Base-by-base conservation (phyloP, 2,888 invertebrate genomes). In the Tinea semifulvella region DNA sequence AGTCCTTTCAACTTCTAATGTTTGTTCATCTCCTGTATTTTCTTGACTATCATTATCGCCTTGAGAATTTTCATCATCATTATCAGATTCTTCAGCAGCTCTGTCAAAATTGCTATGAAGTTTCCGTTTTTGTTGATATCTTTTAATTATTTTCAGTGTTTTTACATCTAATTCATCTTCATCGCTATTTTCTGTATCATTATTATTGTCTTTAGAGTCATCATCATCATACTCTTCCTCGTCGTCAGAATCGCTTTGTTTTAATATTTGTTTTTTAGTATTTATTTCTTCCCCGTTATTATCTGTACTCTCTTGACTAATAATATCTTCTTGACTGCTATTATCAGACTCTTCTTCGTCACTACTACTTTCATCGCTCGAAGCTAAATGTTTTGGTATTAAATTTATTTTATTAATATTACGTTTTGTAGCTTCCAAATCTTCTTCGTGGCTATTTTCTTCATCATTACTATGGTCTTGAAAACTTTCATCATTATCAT, bases 21-120 rank as follows among this genome's bases (percentile, higher is more conserved):
- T n/a, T n/a, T n/a, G n/a, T n/a, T n/a, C n/a, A n/a, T n/a, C n/a
- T n/a, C n/a, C n/a, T n/a, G n/a, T n/a, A n/a, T 26, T 26, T 26
- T 6, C 26, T n/a, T n/a, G 2, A 26, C 3, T 26, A 3, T 26
- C n/a, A 26, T 26, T 2, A 17, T 25, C 38, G n/a, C n/a, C n/a
- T n/a, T n/a, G n/a, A 28, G 49, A 44, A 17, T 40, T 43, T n/a
- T n/a, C n/a, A 44, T 49, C 45, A 22, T 46, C 45, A 47, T 46
- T 46, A 40, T 49, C 43, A 28, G 44, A 6, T 43, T 22, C 25
- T 22, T 22, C 25, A 5, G 25, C 25, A 22, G 25, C 45, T 19
- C 39, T 26, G 17, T 44, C 40, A 20, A 22, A 5, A 22, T 22
- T 22, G 5, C 8, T 22, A 22, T 22, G 8, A n/a, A n/a, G 25